Evolutionary conservation across 2,888 invertebrate genomes (phyloP).

Genomic region (Dynastes grantii): DNA sequence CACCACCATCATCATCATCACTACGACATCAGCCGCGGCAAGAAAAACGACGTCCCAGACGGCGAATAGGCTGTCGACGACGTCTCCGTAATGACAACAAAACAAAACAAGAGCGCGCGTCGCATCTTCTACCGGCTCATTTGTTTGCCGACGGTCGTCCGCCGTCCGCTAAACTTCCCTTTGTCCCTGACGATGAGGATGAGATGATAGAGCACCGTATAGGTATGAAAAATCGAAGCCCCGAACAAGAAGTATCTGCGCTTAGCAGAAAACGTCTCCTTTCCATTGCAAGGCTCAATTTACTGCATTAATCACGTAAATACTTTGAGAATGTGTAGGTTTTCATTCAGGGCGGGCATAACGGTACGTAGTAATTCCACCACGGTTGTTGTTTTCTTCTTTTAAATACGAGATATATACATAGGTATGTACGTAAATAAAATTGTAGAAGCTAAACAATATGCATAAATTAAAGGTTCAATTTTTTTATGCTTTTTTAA

Average conservation of each 20-base stretch:
- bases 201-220: conserved; percentile 9
- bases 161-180: conserved; percentile 12
- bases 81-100: conserved; percentile 18
- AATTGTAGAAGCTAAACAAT: no score
- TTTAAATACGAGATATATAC: neutral
- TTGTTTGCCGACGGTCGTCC: conserved; percentile 45
- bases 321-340: conserved; percentile 71
- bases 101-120: conserved; percentile 31
- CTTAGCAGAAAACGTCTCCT: conserved; percentile 64
- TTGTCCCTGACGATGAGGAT: conserved; percentile 15
- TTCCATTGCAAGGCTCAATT: conserved; percentile 69
- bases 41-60: conserved; percentile 13
- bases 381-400: conserved; percentile 53
- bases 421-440: neutral
- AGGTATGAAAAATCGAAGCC: conserved; percentile 39
- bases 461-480: no score
- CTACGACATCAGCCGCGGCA: neutral
- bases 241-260: conserved; percentile 49
- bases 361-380: conserved; percentile 57
- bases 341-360: conserved; percentile 71
- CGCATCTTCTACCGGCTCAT: conserved; percentile 32
- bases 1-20: conserved; percentile 8
- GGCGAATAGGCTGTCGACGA: conserved; percentile 18
- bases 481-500: no score
- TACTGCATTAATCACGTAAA: conserved; percentile 72